phyloP scores from a whole-genome alignment of 2,888 invertebrate species.

The Volucella zonaria region DNA sequence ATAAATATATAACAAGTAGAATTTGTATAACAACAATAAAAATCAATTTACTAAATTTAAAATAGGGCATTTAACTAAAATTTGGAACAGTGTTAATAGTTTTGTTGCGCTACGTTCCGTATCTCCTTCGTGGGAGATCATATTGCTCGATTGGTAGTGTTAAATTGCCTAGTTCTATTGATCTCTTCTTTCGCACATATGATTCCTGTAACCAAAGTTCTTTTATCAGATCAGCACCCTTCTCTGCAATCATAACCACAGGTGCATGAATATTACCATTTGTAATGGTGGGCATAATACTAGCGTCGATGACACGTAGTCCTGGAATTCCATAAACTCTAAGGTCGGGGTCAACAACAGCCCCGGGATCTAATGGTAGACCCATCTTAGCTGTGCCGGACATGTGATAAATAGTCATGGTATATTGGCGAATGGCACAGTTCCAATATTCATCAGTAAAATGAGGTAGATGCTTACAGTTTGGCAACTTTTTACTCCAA shows the following conservation, averaged over 20 bases:
- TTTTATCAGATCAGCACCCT: constrained; percentile 92
- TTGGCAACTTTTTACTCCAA: constrained; percentile 89
- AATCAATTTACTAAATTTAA: constrained; percentile 29
- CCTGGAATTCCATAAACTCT: constrained; percentile 90
- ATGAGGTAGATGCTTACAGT: constrained; percentile 90
- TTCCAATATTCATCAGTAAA: constrained; percentile 95
- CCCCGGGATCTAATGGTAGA: constrained; percentile 88
- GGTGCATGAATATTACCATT: constrained; percentile 95
- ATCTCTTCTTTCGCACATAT: constrained; percentile 56
- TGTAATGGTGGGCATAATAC: constrained; percentile 93
- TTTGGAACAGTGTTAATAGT: neutral
- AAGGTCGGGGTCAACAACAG: constrained; percentile 91
- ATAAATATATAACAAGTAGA: constrained; percentile 51
- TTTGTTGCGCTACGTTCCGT: constrained; percentile 34
- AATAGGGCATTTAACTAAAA: too few relatives aligned
- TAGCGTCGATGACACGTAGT: constrained; percentile 92
- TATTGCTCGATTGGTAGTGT: constrained; percentile 46
- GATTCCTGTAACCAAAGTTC: constrained; percentile 85
- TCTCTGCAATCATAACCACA: constrained; percentile 93
- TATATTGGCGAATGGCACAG: constrained; percentile 91
- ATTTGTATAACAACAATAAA: neutral
- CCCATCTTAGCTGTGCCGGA: constrained; percentile 94
- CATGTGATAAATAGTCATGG: constrained; percentile 94
- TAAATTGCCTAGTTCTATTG: constrained; percentile 21
- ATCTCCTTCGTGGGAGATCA: constrained; percentile 48